phyloP scores from a whole-genome alignment of 2,888 invertebrate species.

The Xestia rhomboidea region DNA sequence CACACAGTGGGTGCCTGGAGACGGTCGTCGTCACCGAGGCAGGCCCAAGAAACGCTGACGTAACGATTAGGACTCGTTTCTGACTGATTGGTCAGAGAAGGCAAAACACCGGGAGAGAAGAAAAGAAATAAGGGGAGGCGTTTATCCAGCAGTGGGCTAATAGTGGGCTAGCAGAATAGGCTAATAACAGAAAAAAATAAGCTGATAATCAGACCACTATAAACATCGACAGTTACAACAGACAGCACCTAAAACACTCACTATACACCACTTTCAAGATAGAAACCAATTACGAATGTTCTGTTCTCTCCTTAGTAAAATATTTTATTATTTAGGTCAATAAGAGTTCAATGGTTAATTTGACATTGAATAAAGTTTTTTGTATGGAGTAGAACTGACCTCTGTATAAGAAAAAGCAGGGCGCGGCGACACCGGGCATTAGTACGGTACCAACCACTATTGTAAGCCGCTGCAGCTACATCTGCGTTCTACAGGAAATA shows the following conservation, averaged over 20 bases:
- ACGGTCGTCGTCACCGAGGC: too few relatives aligned
- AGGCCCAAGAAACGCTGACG: too few relatives aligned
- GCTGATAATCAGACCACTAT: neutral
- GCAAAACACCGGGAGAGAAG: neutral
- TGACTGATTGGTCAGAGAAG: too few relatives aligned
- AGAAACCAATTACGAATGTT: neutral
- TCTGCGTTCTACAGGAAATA: constrained; percentile 80
- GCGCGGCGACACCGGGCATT: constrained; percentile 82
- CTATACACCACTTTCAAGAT: neutral
- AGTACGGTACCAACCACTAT: constrained; percentile 84
- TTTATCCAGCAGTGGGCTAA: neutral
- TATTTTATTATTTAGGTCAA: neutral
- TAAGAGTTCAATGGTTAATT: constrained; percentile 17
- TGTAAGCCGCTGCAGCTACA: constrained; percentile 83
- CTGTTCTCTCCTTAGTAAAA: neutral
- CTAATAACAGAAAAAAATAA: neutral
- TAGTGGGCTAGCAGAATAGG: too few relatives aligned
- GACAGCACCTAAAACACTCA: neutral
- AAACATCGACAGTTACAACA: neutral
- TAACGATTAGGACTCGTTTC: too few relatives aligned
- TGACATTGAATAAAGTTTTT: neutral
- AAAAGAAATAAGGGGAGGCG: neutral
- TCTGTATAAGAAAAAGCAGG: constrained; percentile 82
- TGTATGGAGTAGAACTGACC: constrained; percentile 70
- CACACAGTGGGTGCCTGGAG: too few relatives aligned